Evolutionary conservation across 1,140 invertebrate genomes (phyloP), one percentile per base, ranked within the genome.

Genomic region (Druon quercuslanigerum): DNA sequence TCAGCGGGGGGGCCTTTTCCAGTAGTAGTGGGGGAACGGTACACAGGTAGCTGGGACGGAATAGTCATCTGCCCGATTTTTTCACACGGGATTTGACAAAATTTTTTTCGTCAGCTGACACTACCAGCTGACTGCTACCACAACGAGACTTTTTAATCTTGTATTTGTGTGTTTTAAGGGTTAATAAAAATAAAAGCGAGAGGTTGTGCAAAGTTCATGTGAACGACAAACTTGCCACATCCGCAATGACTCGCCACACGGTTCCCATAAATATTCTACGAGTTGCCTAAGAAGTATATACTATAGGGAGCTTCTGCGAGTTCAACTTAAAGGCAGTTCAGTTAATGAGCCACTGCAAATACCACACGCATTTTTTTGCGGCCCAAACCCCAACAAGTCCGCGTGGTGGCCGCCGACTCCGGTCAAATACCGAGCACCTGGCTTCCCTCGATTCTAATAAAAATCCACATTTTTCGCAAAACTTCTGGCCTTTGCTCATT

Each of bases 261-360:
- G 87, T 83, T 71, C 74, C 85, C 86, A 88, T 88, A 88, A 89
- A 89, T 88, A 87, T 87, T 86, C 80, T 74, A 75, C 78, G 75
- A 78, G 80, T 79, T 82, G 83, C 79, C 85, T 79, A 85, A 86
- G 84, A 85, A 85, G 84, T 83, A 81, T 77, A 80, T n/a, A n/a
- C n/a, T n/a, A n/a, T 73, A 79, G 33, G 76, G 82, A 86, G 87
- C 87, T 84, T 87, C 87, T 87, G 87, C 87, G 85, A 56, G 83
- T 87, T 87, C 89, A 89, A 90, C 89, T 90, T 89, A 86, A 87
- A 89, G 86, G 87, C 87, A 87, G 87, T 87, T 87, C 86, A 83
- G 85, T 89, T 90, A 89, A 90, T 90, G 88, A 90, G 89, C 87
- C 82, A 87, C 85, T 86, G 84, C 84, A 86, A 83, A 88, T 87